Evolutionary conservation across 2,888 invertebrate genomes (phyloP).

Genomic region (Thera obeliscata): DNA sequence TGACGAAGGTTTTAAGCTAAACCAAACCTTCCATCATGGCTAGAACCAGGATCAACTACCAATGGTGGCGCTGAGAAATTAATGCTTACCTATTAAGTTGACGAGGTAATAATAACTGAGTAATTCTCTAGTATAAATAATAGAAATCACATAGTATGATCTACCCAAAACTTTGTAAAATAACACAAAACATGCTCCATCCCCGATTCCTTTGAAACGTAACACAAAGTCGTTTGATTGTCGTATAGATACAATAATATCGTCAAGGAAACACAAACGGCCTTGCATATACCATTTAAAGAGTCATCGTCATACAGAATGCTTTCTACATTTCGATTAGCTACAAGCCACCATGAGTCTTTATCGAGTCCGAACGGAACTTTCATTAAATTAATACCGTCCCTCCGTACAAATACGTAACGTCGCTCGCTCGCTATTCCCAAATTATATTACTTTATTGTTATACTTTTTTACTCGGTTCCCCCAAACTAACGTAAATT

Average conservation of each 20-base stretch:
- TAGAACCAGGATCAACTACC: too few relatives aligned
- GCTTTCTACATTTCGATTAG: conserved; percentile 46
- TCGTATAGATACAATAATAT: background rate
- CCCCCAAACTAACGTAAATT: conserved; percentile 81
- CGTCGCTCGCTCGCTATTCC: conserved; percentile 68
- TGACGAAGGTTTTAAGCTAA: too few relatives aligned
- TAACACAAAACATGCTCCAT: background rate
- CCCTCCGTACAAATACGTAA: conserved; percentile 75
- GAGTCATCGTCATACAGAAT: conserved; percentile 8
- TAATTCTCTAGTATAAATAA: too few relatives aligned
- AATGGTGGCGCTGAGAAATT: too few relatives aligned
- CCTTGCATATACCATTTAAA: background rate
- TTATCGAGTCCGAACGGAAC: conserved; percentile 61
- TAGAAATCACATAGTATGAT: too few relatives aligned
- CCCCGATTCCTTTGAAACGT: background rate
- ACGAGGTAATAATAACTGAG: too few relatives aligned
- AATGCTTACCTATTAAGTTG: too few relatives aligned
- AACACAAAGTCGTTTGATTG: background rate
- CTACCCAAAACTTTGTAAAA: too few relatives aligned
- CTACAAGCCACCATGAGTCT: conserved; percentile 47
- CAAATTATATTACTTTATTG: conserved; percentile 84
- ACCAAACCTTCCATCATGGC: too few relatives aligned
- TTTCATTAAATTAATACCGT: conserved; percentile 76
- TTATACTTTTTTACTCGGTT: conserved; percentile 78
- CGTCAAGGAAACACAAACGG: background rate